Base-by-base conservation (phyloP, 2,797 vertebrate species). In the Brachyrhaphis roseni region DNA sequence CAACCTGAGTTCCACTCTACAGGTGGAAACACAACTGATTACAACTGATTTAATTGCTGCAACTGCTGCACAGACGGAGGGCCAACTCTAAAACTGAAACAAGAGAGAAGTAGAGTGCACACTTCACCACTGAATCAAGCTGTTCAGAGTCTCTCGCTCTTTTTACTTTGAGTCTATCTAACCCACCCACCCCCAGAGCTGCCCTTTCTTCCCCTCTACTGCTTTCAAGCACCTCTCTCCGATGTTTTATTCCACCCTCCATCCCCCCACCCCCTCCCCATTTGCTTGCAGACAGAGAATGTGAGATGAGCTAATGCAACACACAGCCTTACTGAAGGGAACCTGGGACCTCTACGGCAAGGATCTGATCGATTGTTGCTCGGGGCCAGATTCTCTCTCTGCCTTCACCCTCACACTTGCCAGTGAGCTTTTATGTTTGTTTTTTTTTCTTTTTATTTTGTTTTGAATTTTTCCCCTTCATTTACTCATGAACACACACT, bases 301-400 rank as follows among this genome's bases (percentile, higher is more conserved):
- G 88, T 82, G 93, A 95, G 93, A 95, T 94, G 92, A 93, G 91
- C 93, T 94, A 93, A 95, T 94, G 94, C 92, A 88, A 91, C 89
- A 87, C 90, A 87, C 84, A 83, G 88, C 89, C 84, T 93, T 91
- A 93, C 93, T 90, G 77, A 88, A 91, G 92, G 93, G 93, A 92
- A 89, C 83, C 92, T 93, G 92, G 95, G 93, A 95, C 92, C 93
- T 92, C 91, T 90, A 87, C 92, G 87, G 93, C 91, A 78, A 85
- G 87, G 89, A 92, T 94, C 92, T 89, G 92, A 96, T 96, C 94
- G 94, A 96, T 96, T 82, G 79, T 76, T 73, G 93, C 95, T 93
- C 49, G 71, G 80, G 93, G 95, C 91, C 66, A 89, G 89, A 90
- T 92, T 93, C 84, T 89, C 75, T 79, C 81, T 86, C 86, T 91